Evolutionary conservation across 2,888 invertebrate genomes (phyloP), one percentile per base, ranked within the genome.

Genomic region (Hesperia comma): DNA sequence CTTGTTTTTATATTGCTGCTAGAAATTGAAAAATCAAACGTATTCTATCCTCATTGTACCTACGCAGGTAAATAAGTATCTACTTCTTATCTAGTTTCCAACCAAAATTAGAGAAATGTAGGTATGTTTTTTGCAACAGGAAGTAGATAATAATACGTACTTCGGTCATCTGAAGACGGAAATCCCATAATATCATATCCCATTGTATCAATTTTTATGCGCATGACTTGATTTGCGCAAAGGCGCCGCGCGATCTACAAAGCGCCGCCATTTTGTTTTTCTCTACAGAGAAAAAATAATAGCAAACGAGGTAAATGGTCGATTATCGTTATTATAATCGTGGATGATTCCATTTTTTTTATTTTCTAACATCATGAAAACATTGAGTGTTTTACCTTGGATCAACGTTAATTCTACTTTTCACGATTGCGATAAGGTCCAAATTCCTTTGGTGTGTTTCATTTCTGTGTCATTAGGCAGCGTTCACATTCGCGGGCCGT

Each of bases 391-490:
- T 51, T 53, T 2, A 57, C 6, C 21, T 19, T 21, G 15, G 6
- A 6, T 41, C n/a, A 51, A 33, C 19, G 12, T 46, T 41, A 60
- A 69, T 40, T 57, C 7, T 6, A 6, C 17, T 61, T 26, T 67
- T 69, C 0, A 0, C 0, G 0, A n/a, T 43, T 10, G 14, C 0
- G 12, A 33, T 72, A 77, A 33, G 69, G 72, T 69, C 56, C 33
- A 68, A 64, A 67, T 68, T 74, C 0, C 26, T 12, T 8, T 66
- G 17, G 3, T 6, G 21, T 26, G 40, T 60, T 64, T 79, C 79
- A 81, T 79, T 91, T 90, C 89, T 87, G 83, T 85, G 83, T 90
- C 91, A 92, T 92, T 92, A 92, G 82, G 86, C 89, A 82, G 74
- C 79, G 85, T 89, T 85, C 89, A 89, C 90, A 91, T 84, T 79